Percentiles rank a stretch among this genome's conserved stretches.
phyloP scores from a whole-genome alignment of 2,888 invertebrate genomes.

The Pogonocherus hispidulus region DNA sequence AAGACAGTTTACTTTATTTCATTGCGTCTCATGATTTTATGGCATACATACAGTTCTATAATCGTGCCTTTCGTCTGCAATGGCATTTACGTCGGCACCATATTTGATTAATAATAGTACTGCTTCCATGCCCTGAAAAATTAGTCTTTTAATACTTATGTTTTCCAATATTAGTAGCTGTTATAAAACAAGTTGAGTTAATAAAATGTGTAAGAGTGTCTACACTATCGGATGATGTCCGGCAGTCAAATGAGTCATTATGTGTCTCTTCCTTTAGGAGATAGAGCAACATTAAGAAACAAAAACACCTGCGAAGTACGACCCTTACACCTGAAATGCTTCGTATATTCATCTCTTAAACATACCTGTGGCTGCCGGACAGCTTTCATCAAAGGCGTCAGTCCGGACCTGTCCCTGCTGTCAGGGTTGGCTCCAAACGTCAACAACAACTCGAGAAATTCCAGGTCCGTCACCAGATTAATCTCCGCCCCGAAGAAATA shows the following conservation, averaged over 20 bases:
- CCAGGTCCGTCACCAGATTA: conserved; percentile 86
- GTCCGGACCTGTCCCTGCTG: conserved; percentile 86
- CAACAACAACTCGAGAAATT: conserved; percentile 85
- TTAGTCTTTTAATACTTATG: background rate
- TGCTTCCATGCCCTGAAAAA: conserved; percentile 79
- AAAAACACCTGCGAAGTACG: background rate
- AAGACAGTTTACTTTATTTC: too few species aligned
- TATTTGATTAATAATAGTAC: conserved; percentile 82
- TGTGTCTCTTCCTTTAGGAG: too few species aligned
- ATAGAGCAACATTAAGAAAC: too few species aligned
- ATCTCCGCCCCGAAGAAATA: conserved; percentile 94
- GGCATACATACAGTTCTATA: conserved; percentile 76
- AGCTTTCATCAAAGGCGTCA: conserved; percentile 93
- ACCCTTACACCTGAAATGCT: background rate
- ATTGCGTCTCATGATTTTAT: background rate
- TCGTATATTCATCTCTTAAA: background rate
- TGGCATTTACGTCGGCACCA: conserved; percentile 90
- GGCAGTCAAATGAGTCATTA: too few species aligned
- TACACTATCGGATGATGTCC: too few species aligned
- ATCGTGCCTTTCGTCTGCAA: conserved; percentile 89
- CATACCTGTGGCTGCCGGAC: conserved; percentile 81
- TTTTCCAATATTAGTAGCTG: background rate
- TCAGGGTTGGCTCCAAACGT: conserved; percentile 91
- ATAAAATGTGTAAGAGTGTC: too few species aligned
- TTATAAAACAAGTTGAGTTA: too few species aligned